Conservation (phyloP, 2,113 vertebrate species). For the Lutjanus erythropterus region DNA sequence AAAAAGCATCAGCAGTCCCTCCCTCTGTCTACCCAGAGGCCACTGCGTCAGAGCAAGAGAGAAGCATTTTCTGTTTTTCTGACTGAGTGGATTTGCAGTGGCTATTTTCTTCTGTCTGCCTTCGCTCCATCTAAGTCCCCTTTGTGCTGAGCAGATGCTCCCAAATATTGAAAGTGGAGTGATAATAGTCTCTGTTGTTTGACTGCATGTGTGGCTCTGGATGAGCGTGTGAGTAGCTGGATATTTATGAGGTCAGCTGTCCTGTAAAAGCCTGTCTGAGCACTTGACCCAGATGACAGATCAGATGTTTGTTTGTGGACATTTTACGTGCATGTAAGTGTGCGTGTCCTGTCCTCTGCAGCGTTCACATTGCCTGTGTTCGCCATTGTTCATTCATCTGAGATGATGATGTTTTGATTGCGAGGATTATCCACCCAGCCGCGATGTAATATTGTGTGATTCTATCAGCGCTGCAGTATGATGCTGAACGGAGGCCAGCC, state of each 20-base stretch:
- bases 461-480: conserved; percentile 38
- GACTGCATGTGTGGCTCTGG: conserved; percentile 18
- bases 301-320: conserved; percentile 35
- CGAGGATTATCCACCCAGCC: conserved; percentile 62
- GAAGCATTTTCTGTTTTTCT: conserved; percentile 61
- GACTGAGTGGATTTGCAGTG: conserved; percentile 58
- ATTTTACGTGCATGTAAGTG: conserved; percentile 9
- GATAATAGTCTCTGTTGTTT: conserved; percentile 18
- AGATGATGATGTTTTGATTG: conserved; percentile 74
- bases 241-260: conserved; percentile 47
- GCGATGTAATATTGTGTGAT: conserved; percentile 47
- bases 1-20: conserved; percentile 42
- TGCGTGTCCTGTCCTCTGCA: conserved; percentile 13
- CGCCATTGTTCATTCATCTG: conserved; percentile 58
- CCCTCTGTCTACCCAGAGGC: conserved; percentile 53
- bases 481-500: conserved; percentile 45
- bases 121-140: conserved; percentile 21
- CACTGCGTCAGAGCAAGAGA: conserved; percentile 47
- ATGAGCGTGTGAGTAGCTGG: conserved; percentile 5
- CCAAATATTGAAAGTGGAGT: conserved; percentile 40
- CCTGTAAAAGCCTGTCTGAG: conserved; percentile 32
- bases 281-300: conserved; percentile 49
- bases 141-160: conserved; percentile 46
- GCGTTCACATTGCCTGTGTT: conserved; percentile 14
- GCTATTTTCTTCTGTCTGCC: conserved; percentile 62